Evolutionary conservation across 2,113 vertebrate genomes (phyloP).

Genomic region (Chitala chitala): DNA sequence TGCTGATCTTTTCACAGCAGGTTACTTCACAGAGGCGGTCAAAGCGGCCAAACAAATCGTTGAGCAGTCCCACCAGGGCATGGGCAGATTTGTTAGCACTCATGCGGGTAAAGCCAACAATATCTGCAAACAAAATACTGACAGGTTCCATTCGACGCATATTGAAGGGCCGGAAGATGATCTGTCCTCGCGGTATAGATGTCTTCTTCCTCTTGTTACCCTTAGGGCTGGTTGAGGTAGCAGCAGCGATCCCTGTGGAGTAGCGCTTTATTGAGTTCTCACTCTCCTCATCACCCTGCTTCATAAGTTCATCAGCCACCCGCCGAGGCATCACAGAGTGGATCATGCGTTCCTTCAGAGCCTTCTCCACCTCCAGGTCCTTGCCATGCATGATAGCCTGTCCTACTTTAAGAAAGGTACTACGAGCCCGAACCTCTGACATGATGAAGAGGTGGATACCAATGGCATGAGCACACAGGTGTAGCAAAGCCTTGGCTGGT

Average conservation of each 20-base stretch:
- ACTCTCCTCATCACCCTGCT: slow-evolving; percentile 90
- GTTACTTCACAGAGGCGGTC: slow-evolving; percentile 90
- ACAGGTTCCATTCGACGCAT: slow-evolving; percentile 97
- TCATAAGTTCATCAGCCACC: slow-evolving; percentile 93
- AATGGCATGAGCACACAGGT: slow-evolving; percentile 85
- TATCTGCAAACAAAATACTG: slow-evolving; percentile 95
- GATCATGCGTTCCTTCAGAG: slow-evolving; percentile 97
- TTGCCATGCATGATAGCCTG: slow-evolving; percentile 98
- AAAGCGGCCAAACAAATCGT: slow-evolving; percentile 93
- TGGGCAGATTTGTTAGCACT: slow-evolving; percentile 95
- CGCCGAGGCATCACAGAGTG: slow-evolving; percentile 95
- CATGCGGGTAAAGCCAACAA: slow-evolving; percentile 97
- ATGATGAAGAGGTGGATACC: slow-evolving; percentile 96
- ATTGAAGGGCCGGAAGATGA: slow-evolving; percentile 94
- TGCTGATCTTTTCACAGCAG: slow-evolving; percentile 95
- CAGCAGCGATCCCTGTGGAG: slow-evolving; percentile 50
- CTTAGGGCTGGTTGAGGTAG: slow-evolving; percentile 66
- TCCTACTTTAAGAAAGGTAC: slow-evolving; percentile 96
- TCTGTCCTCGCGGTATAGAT: slow-evolving; percentile 88
- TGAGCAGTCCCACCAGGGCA: slow-evolving; percentile 89
- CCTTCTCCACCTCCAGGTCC: slow-evolving; percentile 96
- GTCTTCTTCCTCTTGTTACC: slow-evolving; percentile 89
- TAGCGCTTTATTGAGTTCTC: slow-evolving; percentile 86
- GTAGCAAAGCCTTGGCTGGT: slow-evolving; percentile 80
- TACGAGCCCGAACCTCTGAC: slow-evolving; percentile 93